These are phyloP conservation scores for Oreochromis spilurus DNA, from an alignment of 2,113 vertebrate genomes.

Conservation along the genomic window DNA sequence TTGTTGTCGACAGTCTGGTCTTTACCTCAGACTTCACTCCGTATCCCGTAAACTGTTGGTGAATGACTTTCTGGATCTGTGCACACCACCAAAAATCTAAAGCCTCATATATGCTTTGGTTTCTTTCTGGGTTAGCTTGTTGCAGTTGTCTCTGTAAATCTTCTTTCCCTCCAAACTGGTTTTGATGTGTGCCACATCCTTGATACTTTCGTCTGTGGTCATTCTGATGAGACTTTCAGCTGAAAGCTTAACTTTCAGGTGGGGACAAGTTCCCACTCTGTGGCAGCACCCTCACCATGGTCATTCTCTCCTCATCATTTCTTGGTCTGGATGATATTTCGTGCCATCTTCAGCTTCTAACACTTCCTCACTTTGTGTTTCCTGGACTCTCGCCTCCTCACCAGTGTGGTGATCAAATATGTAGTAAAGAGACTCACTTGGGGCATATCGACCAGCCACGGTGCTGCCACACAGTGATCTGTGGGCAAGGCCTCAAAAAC, in stretches of 20 bases:
- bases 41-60: neutral
- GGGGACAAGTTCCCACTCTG: neutral
- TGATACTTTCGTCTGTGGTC: neutral
- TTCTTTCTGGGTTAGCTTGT: neutral
- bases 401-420: no score
- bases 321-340: neutral
- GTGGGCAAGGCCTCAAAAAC: neutral
- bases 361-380: neutral
- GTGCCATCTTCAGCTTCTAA: neutral
- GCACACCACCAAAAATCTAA: neutral
- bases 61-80: neutral
- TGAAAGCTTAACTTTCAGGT: accelerated
- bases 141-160: neutral
- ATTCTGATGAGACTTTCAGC: neutral
- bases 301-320: neutral
- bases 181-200: neutral
- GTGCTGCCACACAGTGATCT: neutral
- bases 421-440: neutral
- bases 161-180: neutral
- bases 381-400: neutral
- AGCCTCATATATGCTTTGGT: neutral
- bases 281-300: neutral
- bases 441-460: accelerated
- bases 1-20: neutral
- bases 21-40: neutral